Base-by-base conservation (phyloP, 2,888 invertebrate genomes). In the Drosophila borealis region DNA sequence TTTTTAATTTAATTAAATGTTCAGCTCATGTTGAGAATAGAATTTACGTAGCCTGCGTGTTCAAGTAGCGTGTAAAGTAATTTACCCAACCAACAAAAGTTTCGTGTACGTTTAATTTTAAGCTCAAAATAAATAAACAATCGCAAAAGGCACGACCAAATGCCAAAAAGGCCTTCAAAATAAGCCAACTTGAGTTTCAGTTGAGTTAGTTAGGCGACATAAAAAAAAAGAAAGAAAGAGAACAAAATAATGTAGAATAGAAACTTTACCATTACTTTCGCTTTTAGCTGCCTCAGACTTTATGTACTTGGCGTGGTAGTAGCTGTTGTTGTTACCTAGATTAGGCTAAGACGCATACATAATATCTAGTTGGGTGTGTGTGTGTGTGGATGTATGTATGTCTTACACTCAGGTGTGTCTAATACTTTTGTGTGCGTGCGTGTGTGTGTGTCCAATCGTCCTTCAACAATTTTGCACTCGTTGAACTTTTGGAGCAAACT, bases 21-120 rank as follows among this genome's bases (percentile, higher is more conserved):
- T 60, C 21, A 48, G 55, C 44, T 57, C 37, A 55, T 66, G 63
- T 66, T 63, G 44, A 44, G 44, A 46, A 61, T 42, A 39, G 55
- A 62, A 66, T 74, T 75, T 73, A 69, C 74, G 64, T 71, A 63
- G 83, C 67, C 84, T 88, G 85, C 89, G 85, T 85, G 85, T 79
- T 79, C 73, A 85, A 89, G 88, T 89, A 72, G 89, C 85, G 88
- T 85, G 89, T 89, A 85, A 88, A 85, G 78, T 79, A 84, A 89
- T 85, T 84, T 78, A 73, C 42, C 59, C 62, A 49, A 17, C 60
- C 76, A 69, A 34, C 65, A 51, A 74, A 81, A 70, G 53, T 72
- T 80, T 66, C 59, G 63, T 71, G 69, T 72, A 57, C 56, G 62
- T 80, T 83, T 86, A 83, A 88, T 78, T 83, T 86, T 78, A 71